These are phyloP conservation scores for Marisa cornuarietis DNA, from an alignment of 1,140 invertebrate species.

Conservation along the genomic window DNA sequence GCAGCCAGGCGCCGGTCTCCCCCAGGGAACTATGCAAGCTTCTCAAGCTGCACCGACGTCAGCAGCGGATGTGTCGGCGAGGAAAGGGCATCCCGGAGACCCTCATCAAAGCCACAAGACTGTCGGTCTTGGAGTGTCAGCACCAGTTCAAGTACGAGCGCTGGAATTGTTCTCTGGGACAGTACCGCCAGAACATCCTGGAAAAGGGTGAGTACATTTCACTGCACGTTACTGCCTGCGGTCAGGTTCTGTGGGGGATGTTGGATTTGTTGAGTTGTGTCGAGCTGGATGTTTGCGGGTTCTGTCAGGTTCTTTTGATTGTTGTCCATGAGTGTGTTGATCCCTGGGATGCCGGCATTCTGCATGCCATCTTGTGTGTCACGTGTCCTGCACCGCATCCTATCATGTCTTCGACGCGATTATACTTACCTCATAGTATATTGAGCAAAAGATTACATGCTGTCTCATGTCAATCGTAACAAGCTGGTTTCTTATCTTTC, in stretches of 20 bases:
- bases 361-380: too few relatives aligned
- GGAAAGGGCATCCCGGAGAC: constrained; percentile 45
- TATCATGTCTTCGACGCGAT: too few relatives aligned
- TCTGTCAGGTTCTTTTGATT: not conserved
- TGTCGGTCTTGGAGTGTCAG: constrained; percentile 61
- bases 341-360: not conserved
- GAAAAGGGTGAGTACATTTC: constrained; percentile 42
- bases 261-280: not conserved
- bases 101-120: constrained; percentile 44
- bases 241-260: not conserved
- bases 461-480: too few relatives aligned
- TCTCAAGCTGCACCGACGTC: constrained; percentile 50
- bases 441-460: too few relatives aligned
- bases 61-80: constrained; percentile 49
- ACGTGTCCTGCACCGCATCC: too few relatives aligned
- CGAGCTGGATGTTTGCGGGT: not conserved
- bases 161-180: constrained; percentile 63
- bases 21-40: constrained; percentile 47
- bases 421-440: too few relatives aligned
- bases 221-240: not conserved
- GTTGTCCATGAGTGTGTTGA: not conserved
- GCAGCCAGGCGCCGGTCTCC: constrained; percentile 3
- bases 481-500: too few relatives aligned
- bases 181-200: constrained; percentile 49
- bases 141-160: constrained; percentile 60